Evolutionary conservation across 1,140 invertebrate species (phyloP), one percentile per base, ranked within the genome.

Genomic region (Panagrolaimus sp.): DNA sequence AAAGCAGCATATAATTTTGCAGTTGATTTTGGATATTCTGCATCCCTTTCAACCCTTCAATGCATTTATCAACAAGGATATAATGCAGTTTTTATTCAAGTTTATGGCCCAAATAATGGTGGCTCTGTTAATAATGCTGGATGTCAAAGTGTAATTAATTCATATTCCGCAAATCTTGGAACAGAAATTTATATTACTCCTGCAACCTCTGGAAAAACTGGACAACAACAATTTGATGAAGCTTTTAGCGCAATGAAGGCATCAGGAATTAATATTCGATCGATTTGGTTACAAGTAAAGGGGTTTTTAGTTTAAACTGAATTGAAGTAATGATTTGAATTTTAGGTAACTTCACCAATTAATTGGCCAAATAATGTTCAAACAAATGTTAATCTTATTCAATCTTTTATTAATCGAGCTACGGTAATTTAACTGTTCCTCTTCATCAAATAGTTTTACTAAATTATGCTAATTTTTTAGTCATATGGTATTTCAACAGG

Each of bases 401-500:
- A 48, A 38, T 15, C 12, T 24, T 58, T 71, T 48, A 63, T 71
- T 28, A 43, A 47, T 12, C 10, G 52, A 21, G 67, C 67, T 26
- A 21, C 15, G 10, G 63, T 63, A 24, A 63, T 2, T 63, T n/a
- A 28, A 63, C 8, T 24, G 28, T 3, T 24, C n/a, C 2, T 63
- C 15, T n/a, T 17, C 6, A 63, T 4, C 15, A 17, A 24, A n/a
- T n/a, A n/a, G n/a, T n/a, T n/a, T 38, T 7, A 38, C 32, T 38
- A 4, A n/a, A 2, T 38, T 38, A 2, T 38, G 32, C 32, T 38
- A 4, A 2, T n/a, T 17, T 72, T 74, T 45, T 44, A 77, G 72
- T 32, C 14, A n/a, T 21, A 69, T n/a, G 66, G 66, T 12, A 65
- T 78, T 47, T 63, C 48, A 9, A 67, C 76, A 12, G 74, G 76